Base-by-base conservation (phyloP, 2,888 invertebrate species). In the Hydriomena furcata region DNA sequence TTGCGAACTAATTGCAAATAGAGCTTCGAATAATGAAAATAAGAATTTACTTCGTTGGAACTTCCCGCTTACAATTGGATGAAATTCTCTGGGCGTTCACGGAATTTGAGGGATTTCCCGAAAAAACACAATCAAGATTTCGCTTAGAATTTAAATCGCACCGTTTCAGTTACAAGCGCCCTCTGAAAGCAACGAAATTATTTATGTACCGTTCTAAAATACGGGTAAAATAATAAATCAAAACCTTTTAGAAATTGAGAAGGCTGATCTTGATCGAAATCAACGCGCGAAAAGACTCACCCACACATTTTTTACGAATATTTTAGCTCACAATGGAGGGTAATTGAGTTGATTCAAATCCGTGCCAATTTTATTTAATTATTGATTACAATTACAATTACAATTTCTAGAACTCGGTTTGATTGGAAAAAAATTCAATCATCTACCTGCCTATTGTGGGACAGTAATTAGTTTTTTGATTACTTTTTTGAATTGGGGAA, bases 301-400 rank as follows among this genome's bases (percentile, higher is more conserved):
- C 28, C 7, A 20, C 28, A 13, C 24, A 36, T 24, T 27, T 32
- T 42, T 32, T 41, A 13, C 13, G 32, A 32, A 32, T 10, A 24
- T 32, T 42, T 42, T 1, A 42, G 17, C 13, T 17, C 24, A n/a
- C 40, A 32, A 17, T 23, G 30, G 25, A 35, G 31, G 7, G 11
- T 13, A 41, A 41, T 44, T 44, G 27, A 13, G 28, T 13, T 28
- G 17, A 35, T 44, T 13, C 21, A 35, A 34, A 43, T 35, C 20
- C 21, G 8, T 7, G 8, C 12, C 27, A 35, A 21, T 28, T 30
- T 36, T 30, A 13, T 28, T 44, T 44, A 8, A 30, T 20, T 25
- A 20, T 21, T n/a, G 12, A 43, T 27, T 17, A 4, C n/a, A n/a
- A n/a, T n/a, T n/a, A n/a, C n/a, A n/a, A n/a, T n/a, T n/a, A n/a